Percentiles rank a stretch among this genome's conserved stretches.
Conservation (phyloP, 2,797 vertebrate genomes). For the Pangasius djambal region DNA sequence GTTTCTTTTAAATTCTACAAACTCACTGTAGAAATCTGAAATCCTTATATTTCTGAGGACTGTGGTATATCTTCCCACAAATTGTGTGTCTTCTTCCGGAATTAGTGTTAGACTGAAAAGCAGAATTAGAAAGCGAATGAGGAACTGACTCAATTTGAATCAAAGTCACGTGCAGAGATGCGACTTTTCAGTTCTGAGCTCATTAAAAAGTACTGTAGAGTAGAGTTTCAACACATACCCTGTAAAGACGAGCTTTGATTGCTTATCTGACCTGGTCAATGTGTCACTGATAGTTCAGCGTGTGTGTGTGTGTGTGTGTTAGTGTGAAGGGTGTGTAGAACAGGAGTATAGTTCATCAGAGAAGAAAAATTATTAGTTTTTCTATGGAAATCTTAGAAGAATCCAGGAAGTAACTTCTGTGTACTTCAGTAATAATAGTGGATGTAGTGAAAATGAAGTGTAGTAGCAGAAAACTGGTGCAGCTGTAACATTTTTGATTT, state of each 20-base stretch:
- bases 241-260: conserved; percentile 13
- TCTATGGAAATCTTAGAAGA: not conserved
- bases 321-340: not conserved
- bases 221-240: not conserved
- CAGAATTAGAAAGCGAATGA: not conserved
- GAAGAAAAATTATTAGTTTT: not conserved
- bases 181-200: not conserved
- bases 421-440: not conserved
- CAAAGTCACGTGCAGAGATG: not conserved
- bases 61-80: not conserved
- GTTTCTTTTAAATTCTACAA: not conserved
- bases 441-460: not conserved
- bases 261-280: conserved; percentile 8
- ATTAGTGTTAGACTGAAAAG: not conserved
- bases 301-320: not conserved
- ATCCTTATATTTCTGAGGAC: not conserved
- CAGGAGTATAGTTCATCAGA: not conserved
- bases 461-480: not conserved
- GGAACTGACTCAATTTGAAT: not conserved
- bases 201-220: not conserved
- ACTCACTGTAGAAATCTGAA: not conserved
- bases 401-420: not conserved
- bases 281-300: not conserved
- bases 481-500: not conserved
- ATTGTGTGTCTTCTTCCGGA: not conserved